Evolutionary conservation across 1,140 invertebrate genomes (phyloP).

Genomic region (Periplaneta americana): DNA sequence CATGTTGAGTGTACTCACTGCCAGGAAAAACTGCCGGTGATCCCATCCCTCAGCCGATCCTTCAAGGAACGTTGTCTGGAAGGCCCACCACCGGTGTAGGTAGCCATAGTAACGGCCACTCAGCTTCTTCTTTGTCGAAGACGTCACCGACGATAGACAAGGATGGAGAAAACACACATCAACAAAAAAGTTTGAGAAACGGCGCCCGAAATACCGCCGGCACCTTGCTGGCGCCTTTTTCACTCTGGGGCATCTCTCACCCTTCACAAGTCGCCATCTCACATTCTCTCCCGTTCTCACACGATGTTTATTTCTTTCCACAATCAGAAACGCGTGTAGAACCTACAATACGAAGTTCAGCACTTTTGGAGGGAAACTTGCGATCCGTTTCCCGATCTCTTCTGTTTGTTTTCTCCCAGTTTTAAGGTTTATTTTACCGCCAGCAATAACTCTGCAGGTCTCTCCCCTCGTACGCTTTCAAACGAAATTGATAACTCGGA

Average conservation of each 20-base stretch:
- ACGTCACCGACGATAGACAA: too few relatives aligned
- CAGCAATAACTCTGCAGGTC: background rate
- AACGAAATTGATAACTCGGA: background rate
- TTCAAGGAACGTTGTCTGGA: constrained; percentile 48
- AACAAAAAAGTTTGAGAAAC: background rate
- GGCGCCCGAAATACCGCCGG: background rate
- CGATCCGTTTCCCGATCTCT: background rate
- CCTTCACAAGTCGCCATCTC: background rate
- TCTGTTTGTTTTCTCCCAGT: background rate
- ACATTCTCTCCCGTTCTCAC: background rate
- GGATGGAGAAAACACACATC: background rate
- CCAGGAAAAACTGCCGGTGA: constrained; percentile 67
- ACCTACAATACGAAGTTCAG: background rate
- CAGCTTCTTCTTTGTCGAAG: background rate
- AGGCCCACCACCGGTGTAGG: constrained; percentile 26
- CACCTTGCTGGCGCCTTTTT: background rate
- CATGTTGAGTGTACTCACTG: constrained; percentile 63
- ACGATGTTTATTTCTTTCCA: background rate
- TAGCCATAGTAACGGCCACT: constrained; percentile 13
- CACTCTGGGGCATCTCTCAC: background rate
- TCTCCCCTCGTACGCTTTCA: background rate
- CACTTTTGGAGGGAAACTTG: background rate
- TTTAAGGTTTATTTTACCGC: background rate
- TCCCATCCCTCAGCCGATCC: constrained; percentile 65
- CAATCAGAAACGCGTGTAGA: background rate